phyloP scores from a whole-genome alignment of 1,140 invertebrate genomes.

The Ceratina japonica region DNA sequence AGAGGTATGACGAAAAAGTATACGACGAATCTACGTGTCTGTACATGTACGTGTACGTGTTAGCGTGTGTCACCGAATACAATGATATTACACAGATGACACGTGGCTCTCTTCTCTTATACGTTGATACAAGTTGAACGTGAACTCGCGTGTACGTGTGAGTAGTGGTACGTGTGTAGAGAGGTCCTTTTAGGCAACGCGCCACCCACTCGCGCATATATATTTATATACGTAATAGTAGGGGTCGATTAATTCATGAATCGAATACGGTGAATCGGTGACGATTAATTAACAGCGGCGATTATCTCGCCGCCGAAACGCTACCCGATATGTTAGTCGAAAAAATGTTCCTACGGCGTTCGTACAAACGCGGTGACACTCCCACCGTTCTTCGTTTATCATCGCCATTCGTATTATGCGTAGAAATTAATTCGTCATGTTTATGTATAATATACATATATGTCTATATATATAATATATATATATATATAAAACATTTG shows the following conservation, averaged over 20 bases:
- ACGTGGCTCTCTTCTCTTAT: conserved; percentile 29
- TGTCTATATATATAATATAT: conserved; percentile 65
- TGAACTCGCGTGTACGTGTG: conserved; percentile 24
- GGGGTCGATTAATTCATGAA: conserved; percentile 40
- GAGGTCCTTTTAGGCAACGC: conserved; percentile 41
- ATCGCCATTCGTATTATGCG: conserved; percentile 66
- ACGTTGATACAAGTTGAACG: conserved; percentile 52
- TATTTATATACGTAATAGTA: conserved; percentile 37
- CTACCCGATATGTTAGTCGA: conserved; percentile 75
- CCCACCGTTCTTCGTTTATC: conserved; percentile 43
- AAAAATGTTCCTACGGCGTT: conserved; percentile 61
- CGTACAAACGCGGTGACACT: conserved; percentile 74
- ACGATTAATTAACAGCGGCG: conserved; percentile 48
- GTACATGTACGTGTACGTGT: neutral
- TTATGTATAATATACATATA: conserved; percentile 69
- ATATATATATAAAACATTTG: conserved; percentile 73
- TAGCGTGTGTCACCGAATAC: conserved; percentile 17
- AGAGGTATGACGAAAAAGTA: conserved; percentile 21
- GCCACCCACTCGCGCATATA: conserved; percentile 34
- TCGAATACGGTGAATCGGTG: conserved; percentile 34
- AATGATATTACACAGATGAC: conserved; percentile 38
- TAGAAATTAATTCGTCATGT: conserved; percentile 72
- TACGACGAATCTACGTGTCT: conserved; percentile 5
- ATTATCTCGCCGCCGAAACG: conserved; percentile 28
- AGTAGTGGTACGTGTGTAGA: neutral